phyloP scores from a whole-genome alignment of 2,113 vertebrate genomes.

The Arothron firmamentum region DNA sequence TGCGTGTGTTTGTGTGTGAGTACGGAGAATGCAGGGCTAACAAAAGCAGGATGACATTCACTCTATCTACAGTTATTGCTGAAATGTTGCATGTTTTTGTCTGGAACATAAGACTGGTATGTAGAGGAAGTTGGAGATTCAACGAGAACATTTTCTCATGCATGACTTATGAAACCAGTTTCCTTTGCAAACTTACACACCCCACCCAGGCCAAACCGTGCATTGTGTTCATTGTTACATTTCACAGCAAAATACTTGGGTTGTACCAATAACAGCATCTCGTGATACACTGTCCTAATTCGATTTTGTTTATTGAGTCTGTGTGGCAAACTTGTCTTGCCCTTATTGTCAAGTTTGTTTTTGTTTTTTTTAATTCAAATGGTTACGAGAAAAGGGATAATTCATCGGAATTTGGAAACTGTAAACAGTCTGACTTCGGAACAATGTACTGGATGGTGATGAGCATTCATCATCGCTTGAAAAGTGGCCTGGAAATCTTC shows the following conservation, averaged over 20 bases:
- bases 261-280: not conserved
- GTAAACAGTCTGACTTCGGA: conserved; percentile 16
- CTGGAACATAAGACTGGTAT: conserved; percentile 6
- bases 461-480: conserved; percentile 19
- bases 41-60: not conserved
- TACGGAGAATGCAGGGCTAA: conserved; percentile 13
- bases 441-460: conserved; percentile 20
- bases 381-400: not conserved
- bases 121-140: conserved; percentile 17
- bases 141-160: conserved; percentile 13
- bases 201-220: conserved; percentile 20
- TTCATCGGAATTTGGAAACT: conserved; percentile 21
- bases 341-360: not conserved
- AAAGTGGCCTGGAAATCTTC: conserved; percentile 33
- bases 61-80: too few relatives aligned
- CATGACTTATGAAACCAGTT: conserved; percentile 27
- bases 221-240: conserved; percentile 6
- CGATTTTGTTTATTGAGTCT: conserved; percentile 5
- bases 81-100: not conserved
- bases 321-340: conserved; percentile 1
- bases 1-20: too few relatives aligned
- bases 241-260: not conserved
- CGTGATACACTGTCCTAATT: not conserved
- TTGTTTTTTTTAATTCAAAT: conserved; percentile 1
- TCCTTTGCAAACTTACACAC: conserved; percentile 24